These are phyloP conservation scores for Dryobates pubescens DNA, from an alignment of 2,797 vertebrate genomes.

Conservation along the genomic window DNA sequence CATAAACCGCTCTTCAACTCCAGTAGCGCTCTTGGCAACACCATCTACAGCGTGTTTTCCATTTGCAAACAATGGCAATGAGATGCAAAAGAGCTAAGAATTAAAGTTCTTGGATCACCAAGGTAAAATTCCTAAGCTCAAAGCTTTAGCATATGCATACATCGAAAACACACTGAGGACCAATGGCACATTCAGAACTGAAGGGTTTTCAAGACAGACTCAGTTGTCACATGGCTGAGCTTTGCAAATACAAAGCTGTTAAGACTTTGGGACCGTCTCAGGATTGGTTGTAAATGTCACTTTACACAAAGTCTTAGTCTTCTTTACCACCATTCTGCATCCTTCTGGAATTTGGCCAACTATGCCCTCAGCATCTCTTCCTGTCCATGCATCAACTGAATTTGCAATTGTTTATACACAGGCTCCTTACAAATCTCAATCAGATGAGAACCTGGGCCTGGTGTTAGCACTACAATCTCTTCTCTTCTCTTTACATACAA, in stretches of 20 bases:
- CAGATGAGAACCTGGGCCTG: constrained; percentile 78
- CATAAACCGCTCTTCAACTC: neutral
- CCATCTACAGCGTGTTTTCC: neutral
- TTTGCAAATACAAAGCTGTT: neutral
- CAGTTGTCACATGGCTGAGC: neutral
- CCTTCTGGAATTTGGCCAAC: constrained; percentile 75
- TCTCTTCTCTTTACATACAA: constrained; percentile 72
- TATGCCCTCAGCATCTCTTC: constrained; percentile 74
- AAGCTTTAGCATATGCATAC: neutral
- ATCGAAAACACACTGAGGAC: neutral
- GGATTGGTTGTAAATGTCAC: neutral
- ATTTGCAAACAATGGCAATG: neutral
- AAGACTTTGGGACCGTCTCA: neutral
- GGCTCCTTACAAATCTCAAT: constrained; percentile 77
- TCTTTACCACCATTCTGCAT: constrained; percentile 82
- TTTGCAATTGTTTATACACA: constrained; percentile 79
- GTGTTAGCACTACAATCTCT: constrained; percentile 70
- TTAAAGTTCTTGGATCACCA: neutral
- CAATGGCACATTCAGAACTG: neutral
- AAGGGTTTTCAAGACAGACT: neutral
- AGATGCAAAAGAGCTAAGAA: neutral
- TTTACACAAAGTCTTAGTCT: neutral
- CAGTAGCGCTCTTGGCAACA: neutral
- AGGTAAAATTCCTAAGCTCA: neutral
- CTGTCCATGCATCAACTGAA: constrained; percentile 72